Percentiles rank a stretch among this genome's conserved stretches.
These are phyloP conservation scores for Phoenicopterus ruber DNA, from an alignment of 2,113 vertebrate genomes.

Conservation along the genomic window DNA sequence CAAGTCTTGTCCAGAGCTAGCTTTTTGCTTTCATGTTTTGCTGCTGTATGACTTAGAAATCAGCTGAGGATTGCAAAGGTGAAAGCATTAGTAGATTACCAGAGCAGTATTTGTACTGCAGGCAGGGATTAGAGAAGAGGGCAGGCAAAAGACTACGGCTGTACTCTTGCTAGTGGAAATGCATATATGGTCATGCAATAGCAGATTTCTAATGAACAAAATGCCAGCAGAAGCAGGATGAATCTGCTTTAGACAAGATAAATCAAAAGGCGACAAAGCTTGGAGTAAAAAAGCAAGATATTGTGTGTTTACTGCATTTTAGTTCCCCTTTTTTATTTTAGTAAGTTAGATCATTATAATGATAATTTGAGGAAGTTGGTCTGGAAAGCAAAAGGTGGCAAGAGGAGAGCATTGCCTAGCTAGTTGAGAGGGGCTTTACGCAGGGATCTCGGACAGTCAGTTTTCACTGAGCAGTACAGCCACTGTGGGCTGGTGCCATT, in stretches of 20 bases:
- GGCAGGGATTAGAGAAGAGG: neutral
- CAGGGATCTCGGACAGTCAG: neutral
- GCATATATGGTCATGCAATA: neutral
- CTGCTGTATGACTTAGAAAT: neutral
- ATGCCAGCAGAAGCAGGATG: neutral
- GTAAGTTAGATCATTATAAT: neutral
- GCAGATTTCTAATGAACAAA: neutral
- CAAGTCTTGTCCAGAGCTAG: neutral
- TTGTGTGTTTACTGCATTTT: neutral
- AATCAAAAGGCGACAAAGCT: neutral
- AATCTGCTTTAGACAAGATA: neutral
- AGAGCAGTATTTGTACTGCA: neutral
- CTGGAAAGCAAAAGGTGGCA: neutral
- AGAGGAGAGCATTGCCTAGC: neutral
- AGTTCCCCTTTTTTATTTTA: constrained; percentile 16
- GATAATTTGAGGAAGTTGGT: constrained; percentile 38
- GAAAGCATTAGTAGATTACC: neutral
- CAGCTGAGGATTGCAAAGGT: neutral
- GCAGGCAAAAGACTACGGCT: neutral
- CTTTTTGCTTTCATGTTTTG: neutral
- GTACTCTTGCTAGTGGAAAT: neutral
- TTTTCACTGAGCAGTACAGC: neutral
- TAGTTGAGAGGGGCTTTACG: neutral
- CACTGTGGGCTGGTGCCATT: neutral
- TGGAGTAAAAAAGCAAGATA: neutral